Conservation (phyloP, 2,113 vertebrate species). For the Climacteris rufus region DNA sequence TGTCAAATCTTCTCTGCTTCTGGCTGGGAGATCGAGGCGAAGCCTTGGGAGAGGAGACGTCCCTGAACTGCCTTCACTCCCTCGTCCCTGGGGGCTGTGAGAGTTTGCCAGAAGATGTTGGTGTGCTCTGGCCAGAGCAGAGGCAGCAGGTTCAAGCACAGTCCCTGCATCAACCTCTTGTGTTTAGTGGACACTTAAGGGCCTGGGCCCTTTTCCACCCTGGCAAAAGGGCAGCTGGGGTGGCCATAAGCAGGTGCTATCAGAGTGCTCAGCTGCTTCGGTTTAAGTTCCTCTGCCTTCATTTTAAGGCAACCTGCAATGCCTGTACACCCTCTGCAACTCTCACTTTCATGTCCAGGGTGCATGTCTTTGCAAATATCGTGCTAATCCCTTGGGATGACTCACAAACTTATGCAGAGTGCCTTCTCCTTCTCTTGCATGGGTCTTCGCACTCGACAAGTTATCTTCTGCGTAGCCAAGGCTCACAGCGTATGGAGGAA, state of each 20-base stretch:
- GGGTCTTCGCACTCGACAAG: background rate
- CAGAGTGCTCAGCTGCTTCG: fast-evolving
- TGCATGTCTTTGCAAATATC: background rate
- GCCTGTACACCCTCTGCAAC: background rate
- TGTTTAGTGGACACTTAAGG: background rate
- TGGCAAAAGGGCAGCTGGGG: background rate
- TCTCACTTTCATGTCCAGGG: background rate
- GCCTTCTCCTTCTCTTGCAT: background rate
- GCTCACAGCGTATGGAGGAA: background rate
- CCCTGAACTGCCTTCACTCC: background rate
- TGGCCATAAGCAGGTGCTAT: background rate
- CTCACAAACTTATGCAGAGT: background rate
- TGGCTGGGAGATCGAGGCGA: background rate
- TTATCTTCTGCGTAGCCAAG: background rate
- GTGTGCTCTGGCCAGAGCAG: fast-evolving
- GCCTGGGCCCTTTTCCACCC: background rate
- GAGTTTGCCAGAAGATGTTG: background rate
- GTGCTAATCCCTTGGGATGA: background rate
- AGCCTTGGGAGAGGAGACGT: fast-evolving
- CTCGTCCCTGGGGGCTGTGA: fast-evolving
- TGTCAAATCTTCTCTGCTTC: background rate
- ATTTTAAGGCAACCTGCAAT: background rate
- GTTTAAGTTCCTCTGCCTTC: background rate
- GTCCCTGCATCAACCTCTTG: fast-evolving
- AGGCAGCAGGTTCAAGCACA: fast-evolving